Percentiles rank a stretch among this genome's conserved stretches.
Conservation (phyloP, 2,888 invertebrate species). For the Chalcis sispes region DNA sequence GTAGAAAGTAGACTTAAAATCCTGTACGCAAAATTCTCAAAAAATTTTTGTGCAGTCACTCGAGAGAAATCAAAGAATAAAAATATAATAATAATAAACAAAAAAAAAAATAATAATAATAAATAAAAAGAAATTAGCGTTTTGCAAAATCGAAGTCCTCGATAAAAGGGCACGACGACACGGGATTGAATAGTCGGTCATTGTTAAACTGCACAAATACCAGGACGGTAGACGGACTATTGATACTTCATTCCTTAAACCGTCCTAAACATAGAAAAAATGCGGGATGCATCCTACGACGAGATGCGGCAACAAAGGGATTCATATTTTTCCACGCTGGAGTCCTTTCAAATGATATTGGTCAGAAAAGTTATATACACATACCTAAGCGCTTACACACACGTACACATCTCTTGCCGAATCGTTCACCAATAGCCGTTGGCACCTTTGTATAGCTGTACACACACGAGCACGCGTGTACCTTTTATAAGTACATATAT, state of each 20-base stretch:
- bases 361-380: constrained; percentile 41
- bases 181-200: no score
- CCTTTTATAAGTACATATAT: not conserved
- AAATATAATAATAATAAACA: no score
- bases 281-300: not conserved
- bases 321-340: constrained; percentile 49
- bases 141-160: no score
- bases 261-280: not conserved
- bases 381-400: not conserved
- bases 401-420: constrained; percentile 9
- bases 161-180: no score
- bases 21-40: no score
- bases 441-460: constrained; percentile 19
- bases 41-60: no score
- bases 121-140: no score
- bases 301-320: constrained; percentile 20
- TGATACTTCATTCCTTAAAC: not conserved
- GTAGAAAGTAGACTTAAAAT: no score
- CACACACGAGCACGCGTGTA: not conserved
- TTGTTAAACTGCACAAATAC: no score
- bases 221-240: no score
- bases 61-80: no score
- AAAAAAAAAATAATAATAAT: no score
- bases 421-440: constrained; percentile 29
- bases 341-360: constrained; percentile 42